Base-by-base conservation (phyloP, 2,113 vertebrate species). In the Polypterus bichir region DNA sequence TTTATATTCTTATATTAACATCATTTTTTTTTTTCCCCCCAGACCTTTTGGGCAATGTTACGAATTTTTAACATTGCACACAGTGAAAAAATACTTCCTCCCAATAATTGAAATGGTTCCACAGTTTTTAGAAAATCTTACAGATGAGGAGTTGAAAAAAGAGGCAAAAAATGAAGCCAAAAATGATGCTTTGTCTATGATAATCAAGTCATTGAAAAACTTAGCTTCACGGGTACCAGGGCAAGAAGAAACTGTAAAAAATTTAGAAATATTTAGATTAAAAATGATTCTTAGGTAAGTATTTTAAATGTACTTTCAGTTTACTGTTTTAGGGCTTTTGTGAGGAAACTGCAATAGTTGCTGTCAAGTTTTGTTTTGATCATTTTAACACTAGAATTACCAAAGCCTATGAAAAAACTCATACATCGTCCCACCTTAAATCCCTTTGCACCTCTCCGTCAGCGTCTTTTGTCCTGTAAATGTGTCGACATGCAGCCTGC, bases 271-370 rank as follows among this genome's bases (percentile, higher is more conserved):
- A 89, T 98, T 99, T 95, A 97, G 96, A 70, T 92, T 99, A 90
- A 99, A 99, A 96, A 99, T 99, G 96, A 99, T 99, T 85, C 95
- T 99, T 92, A 97, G 96, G 96, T 97, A 79, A 93, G 91, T 49
- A 27, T 27, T 27, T 27, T 27, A 27, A 27, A 27, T 2, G 27
- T 27, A 27, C 27, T 27, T 27, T 27, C 27, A 27, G 27, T 27
- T 27, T 27, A 27, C 27, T 27, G 27, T 27, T 27, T 27, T 27
- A 27, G 27, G 27, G 27, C 27, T 27, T 27, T 27, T 27, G 2
- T 27, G 27, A 27, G 27, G 27, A 27, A 27, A 27, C 27, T 27
- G 27, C 27, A 27, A 27, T 27, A 27, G 27, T 27, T 27, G 27
- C 27, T 27, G 27, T 27, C 27, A 27, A 27, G 27, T 27, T 27